These are phyloP conservation scores for Danio aesculapii DNA, from an alignment of 2,797 vertebrate species.

Conservation along the genomic window DNA sequence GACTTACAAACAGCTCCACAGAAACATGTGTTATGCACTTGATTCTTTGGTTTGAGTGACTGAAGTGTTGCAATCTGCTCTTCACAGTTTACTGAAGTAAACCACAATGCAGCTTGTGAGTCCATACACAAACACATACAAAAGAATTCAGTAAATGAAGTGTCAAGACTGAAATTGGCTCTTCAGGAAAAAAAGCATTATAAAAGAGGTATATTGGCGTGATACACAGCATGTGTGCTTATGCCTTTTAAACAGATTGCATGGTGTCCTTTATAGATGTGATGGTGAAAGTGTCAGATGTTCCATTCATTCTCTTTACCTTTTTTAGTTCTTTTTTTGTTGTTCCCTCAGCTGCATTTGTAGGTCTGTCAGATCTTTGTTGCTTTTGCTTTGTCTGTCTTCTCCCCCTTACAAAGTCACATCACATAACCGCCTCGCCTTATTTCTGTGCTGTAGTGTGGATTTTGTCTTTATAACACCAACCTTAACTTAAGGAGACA, in stretches of 20 bases:
- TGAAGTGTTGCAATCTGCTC: background rate
- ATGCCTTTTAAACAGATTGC: constrained; percentile 17
- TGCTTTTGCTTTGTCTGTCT: constrained; percentile 6
- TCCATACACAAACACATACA: background rate
- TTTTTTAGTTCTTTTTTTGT: constrained; percentile 15
- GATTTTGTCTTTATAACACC: background rate
- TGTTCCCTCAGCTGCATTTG: background rate
- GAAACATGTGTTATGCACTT: background rate
- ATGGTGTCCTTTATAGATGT: background rate
- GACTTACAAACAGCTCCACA: background rate
- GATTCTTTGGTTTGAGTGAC: background rate
- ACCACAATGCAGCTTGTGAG: background rate
- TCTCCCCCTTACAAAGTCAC: constrained; percentile 16
- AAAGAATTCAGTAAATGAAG: constrained; percentile 42
- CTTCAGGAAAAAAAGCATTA: constrained; percentile 58
- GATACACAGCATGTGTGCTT: constrained; percentile 27
- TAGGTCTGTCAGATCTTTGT: constrained; percentile 16
- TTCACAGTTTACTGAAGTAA: constrained; percentile 1
- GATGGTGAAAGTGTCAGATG: constrained; percentile 29
- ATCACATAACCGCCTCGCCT: constrained; percentile 41
- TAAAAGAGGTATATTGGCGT: constrained; percentile 51
- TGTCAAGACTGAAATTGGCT: constrained; percentile 54
- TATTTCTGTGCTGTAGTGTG: constrained; percentile 6
- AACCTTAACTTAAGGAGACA: constrained; percentile 19
- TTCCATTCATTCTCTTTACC: background rate